Evolutionary conservation across 1,140 invertebrate genomes (phyloP).

Genomic region (Solenopsis fugax): DNA sequence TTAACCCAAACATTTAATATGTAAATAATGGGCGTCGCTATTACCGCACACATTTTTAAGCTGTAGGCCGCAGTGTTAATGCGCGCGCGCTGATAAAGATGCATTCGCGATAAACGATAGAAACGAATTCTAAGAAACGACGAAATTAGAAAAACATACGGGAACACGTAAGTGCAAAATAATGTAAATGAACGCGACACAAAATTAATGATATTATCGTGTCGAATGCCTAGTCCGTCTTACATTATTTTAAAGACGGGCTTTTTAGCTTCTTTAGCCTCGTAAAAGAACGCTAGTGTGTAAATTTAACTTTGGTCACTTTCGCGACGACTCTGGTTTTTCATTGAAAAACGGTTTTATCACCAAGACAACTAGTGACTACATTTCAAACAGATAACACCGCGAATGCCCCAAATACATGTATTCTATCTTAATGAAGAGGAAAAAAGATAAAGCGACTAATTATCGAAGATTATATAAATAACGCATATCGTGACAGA

Average conservation of each 20-base stretch:
- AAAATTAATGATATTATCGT: not conserved
- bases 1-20: slow-evolving; percentile 58
- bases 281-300: not conserved
- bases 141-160: not conserved
- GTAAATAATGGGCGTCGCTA: slow-evolving; percentile 57
- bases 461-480: slow-evolving; percentile 72
- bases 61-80: slow-evolving; percentile 2
- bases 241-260: slow-evolving; percentile 3
- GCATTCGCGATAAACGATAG: not conserved
- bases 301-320: not conserved
- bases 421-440: slow-evolving; percentile 73
- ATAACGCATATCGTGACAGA: not conserved
- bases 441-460: slow-evolving; percentile 67
- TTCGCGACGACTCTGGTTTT: slow-evolving; percentile 27
- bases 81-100: slow-evolving; percentile 30
- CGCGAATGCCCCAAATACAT: slow-evolving; percentile 70
- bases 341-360: slow-evolving; percentile 56
- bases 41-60: slow-evolving; percentile 46
- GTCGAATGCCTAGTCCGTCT: not conserved
- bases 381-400: slow-evolving; percentile 76
- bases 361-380: slow-evolving; percentile 34
- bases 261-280: slow-evolving; percentile 6
- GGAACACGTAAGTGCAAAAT: not conserved
- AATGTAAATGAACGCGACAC: not conserved
- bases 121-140: not conserved